These are phyloP conservation scores for Argyra leucocephala DNA, from an alignment of 2,888 invertebrate species.

Conservation along the genomic window DNA sequence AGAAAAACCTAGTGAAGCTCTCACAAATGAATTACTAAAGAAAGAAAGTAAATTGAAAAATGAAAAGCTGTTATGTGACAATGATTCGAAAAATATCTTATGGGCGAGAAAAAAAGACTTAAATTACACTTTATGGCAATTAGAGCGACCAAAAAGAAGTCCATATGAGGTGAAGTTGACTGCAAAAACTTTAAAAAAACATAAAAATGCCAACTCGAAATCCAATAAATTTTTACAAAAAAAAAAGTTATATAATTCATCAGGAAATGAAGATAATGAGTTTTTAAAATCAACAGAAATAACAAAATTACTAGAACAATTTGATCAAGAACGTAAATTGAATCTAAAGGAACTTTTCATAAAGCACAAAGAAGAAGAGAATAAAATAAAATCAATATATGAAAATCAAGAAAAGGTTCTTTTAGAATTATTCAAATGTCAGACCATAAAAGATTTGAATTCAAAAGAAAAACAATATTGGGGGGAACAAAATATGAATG, in stretches of 20 bases:
- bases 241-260: neutral
- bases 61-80: neutral
- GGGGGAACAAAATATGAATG: no score
- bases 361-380: neutral
- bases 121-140: neutral
- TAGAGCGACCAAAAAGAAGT: neutral
- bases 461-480: no score
- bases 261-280: neutral
- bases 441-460: neutral
- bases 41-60: neutral
- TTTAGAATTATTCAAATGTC: conserved; percentile 21
- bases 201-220: neutral
- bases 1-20: neutral
- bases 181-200: neutral
- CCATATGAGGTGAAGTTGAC: neutral
- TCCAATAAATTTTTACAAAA: neutral
- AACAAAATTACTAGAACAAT: neutral
- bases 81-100: neutral
- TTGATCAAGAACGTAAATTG: neutral
- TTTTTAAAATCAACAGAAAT: neutral
- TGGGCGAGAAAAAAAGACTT: neutral
- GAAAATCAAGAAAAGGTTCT: conserved; percentile 31
- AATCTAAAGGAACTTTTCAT: neutral
- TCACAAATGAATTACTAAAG: neutral
- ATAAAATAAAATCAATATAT: conserved; percentile 23